Evolutionary conservation across 2,797 vertebrate genomes (phyloP).

Genomic region (Pelodytes ibericus): DNA sequence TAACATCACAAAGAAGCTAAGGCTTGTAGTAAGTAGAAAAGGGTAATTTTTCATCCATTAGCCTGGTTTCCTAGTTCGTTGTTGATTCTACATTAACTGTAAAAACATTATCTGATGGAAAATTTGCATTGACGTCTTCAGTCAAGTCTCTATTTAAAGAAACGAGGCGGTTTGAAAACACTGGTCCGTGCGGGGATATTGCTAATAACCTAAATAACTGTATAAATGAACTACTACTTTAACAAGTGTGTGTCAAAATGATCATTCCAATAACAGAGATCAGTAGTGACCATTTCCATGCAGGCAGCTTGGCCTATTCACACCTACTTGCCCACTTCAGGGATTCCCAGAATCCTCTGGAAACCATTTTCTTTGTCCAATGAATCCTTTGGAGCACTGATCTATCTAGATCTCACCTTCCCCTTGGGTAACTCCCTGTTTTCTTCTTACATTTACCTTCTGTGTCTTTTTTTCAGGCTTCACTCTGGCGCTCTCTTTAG

Average conservation of each 20-base stretch:
- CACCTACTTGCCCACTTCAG: too few species aligned
- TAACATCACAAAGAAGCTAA: background rate
- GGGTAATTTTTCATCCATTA: background rate
- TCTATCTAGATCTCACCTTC: too few species aligned
- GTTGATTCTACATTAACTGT: conserved; percentile 15
- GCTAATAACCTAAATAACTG: background rate
- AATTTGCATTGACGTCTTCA: conserved; percentile 23
- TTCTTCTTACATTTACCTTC: too few species aligned
- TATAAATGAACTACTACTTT: background rate
- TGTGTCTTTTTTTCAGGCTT: too few species aligned
- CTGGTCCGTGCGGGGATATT: conserved; percentile 7
- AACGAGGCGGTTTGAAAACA: background rate
- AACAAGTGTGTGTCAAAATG: background rate
- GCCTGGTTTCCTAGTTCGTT: background rate
- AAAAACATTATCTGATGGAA: conserved; percentile 28
- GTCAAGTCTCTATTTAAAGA: background rate
- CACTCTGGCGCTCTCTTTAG: too few species aligned
- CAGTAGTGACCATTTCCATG: too few species aligned
- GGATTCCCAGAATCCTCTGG: too few species aligned
- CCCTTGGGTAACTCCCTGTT: too few species aligned
- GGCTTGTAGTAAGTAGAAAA: background rate
- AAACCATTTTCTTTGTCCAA: too few species aligned
- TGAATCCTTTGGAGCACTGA: too few species aligned
- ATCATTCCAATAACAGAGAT: too few species aligned
- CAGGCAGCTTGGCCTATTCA: too few species aligned